Conservation (phyloP, 2,797 vertebrate species). For the Oreochromis grahami region DNA sequence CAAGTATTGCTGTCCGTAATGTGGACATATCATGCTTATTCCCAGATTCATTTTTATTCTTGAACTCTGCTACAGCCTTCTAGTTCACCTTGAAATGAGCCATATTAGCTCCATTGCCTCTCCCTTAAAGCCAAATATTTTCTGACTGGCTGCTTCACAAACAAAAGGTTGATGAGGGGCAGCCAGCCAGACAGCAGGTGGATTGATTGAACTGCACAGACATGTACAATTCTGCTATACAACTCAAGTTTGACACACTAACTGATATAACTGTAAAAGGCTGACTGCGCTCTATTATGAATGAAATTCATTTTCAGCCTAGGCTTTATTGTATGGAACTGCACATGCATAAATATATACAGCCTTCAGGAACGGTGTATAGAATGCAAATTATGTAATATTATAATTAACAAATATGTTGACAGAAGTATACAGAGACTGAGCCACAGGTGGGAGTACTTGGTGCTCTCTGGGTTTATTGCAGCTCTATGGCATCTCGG, state of each 20-base stretch:
- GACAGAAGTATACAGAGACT: background rate
- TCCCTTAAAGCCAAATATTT: background rate
- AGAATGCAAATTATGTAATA: background rate
- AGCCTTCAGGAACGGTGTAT: background rate
- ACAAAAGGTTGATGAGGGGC: background rate
- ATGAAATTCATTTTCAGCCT: background rate
- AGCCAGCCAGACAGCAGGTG: background rate
- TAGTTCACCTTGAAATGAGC: background rate
- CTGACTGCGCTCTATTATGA: background rate
- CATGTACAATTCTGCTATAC: background rate
- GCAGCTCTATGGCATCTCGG: background rate
- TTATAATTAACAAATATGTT: background rate
- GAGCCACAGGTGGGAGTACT: conserved; percentile 16
- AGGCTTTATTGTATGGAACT: background rate
- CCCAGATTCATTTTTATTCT: background rate
- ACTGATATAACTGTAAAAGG: background rate
- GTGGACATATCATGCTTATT: background rate
- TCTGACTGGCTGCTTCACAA: background rate
- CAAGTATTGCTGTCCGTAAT: background rate
- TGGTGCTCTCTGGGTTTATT: background rate
- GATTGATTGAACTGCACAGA: background rate
- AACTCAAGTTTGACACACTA: background rate
- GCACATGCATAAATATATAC: background rate
- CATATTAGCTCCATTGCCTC: background rate
- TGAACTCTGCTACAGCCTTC: background rate